These are phyloP conservation scores for Neria commutata DNA, from an alignment of 2,888 invertebrate species.

Conservation along the genomic window DNA sequence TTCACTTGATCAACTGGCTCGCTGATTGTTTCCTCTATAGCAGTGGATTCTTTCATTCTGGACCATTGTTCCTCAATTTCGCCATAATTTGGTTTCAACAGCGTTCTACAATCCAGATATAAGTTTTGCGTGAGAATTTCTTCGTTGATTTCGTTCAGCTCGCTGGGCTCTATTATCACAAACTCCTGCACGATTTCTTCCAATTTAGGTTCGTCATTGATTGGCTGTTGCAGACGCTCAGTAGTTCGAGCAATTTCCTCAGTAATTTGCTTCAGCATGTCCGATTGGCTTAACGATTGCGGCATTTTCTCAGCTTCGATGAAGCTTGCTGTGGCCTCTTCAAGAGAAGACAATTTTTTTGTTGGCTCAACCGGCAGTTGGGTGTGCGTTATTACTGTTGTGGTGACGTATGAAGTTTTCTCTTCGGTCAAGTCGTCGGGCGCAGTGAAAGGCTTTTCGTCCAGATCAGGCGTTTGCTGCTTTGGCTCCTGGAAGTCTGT, in stretches of 20 bases:
- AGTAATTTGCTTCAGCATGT: conserved; percentile 31
- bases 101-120: conserved; percentile 28
- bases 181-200: not conserved
- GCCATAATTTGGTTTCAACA: conserved; percentile 26
- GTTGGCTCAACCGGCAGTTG: conserved; percentile 16
- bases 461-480: conserved; percentile 21
- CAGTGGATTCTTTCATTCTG: not conserved
- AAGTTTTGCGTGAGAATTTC: conserved; percentile 31
- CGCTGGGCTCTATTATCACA: not conserved
- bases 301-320: conserved; percentile 18
- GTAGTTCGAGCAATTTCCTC: conserved; percentile 34
- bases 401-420: conserved; percentile 34
- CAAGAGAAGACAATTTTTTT: not conserved
- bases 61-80: not conserved
- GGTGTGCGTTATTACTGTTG: conserved; percentile 40
- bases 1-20: not conserved
- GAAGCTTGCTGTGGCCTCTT: conserved; percentile 1
- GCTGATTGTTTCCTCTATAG: not conserved
- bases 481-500: conserved; percentile 49
- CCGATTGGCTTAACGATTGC: conserved; percentile 22
- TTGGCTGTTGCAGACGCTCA: conserved; percentile 30
- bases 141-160: not conserved
- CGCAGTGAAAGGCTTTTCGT: not conserved
- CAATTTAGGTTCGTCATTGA: not conserved
- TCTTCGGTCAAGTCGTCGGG: conserved; percentile 1